Evolutionary conservation across 35 echinoderm and acorn worm genomes (phyloP).

Genomic region (Heliocidaris erythrogramma): DNA sequence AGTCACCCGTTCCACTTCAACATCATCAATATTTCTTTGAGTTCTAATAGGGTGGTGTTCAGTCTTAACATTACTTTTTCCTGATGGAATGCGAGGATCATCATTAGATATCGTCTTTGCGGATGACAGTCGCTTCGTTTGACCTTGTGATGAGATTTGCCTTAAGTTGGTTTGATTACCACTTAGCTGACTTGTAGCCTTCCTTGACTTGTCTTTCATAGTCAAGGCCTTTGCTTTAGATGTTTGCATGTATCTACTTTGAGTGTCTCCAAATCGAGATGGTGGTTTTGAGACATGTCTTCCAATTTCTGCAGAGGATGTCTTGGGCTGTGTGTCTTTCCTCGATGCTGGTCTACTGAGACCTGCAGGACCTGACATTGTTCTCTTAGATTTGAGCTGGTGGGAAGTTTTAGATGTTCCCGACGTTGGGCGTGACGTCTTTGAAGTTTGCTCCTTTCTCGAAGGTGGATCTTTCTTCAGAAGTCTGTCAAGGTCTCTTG

Average conservation of each 20-base stretch:
- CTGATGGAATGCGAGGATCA: background rate
- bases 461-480: slow-evolving; percentile 7
- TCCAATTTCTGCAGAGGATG: slow-evolving; percentile 40
- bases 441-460: slow-evolving; percentile 3
- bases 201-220: background rate
- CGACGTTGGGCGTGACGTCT: background rate
- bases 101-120: background rate
- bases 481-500: slow-evolving; percentile 15
- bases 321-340: background rate
- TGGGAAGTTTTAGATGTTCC: background rate
- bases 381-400: background rate
- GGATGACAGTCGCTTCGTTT: background rate
- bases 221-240: background rate
- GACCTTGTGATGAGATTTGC: background rate
- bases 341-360: background rate
- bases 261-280: background rate
- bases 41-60: background rate
- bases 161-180: background rate
- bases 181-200: background rate
- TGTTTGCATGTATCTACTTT: slow-evolving; percentile 23
- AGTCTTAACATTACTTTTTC: background rate
- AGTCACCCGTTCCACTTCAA: background rate
- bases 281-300: slow-evolving; percentile 27
- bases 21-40: background rate
- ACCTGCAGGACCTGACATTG: background rate